Conservation (phyloP, 2,797 vertebrate genomes). For the Eurystomus glaucurus region DNA sequence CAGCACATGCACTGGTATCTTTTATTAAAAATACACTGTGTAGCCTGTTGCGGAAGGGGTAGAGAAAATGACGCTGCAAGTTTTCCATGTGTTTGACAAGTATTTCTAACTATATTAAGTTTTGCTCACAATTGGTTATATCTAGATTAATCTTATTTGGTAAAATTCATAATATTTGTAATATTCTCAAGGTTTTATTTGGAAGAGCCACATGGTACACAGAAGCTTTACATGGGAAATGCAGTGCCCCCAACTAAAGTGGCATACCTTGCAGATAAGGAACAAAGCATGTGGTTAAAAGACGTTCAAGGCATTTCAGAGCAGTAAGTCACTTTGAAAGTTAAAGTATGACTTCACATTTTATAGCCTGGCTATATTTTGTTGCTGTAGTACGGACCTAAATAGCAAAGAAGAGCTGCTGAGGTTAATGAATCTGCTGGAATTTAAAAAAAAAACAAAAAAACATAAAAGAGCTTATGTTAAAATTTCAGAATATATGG, state of each 20-base stretch:
- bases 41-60: neutral
- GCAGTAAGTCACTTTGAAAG: constrained; percentile 85
- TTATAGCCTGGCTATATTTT: neutral
- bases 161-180: neutral
- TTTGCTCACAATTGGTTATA: neutral
- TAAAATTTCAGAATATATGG: neutral
- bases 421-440: neutral
- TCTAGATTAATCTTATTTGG: neutral
- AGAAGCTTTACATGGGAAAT: constrained; percentile 88
- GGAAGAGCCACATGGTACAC: constrained; percentile 89
- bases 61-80: neutral
- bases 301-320: constrained; percentile 94
- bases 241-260: constrained; percentile 90
- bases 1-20: neutral
- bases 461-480: neutral
- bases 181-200: constrained; percentile 87
- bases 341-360: neutral
- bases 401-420: neutral
- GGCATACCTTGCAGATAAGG: constrained; percentile 89
- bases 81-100: neutral
- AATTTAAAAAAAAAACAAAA: neutral
- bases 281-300: constrained; percentile 93
- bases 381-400: neutral
- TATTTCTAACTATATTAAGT: neutral
- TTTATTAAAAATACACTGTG: neutral